These are phyloP conservation scores for Jacana jacana DNA, from an alignment of 2,113 vertebrate genomes.

Conservation along the genomic window DNA sequence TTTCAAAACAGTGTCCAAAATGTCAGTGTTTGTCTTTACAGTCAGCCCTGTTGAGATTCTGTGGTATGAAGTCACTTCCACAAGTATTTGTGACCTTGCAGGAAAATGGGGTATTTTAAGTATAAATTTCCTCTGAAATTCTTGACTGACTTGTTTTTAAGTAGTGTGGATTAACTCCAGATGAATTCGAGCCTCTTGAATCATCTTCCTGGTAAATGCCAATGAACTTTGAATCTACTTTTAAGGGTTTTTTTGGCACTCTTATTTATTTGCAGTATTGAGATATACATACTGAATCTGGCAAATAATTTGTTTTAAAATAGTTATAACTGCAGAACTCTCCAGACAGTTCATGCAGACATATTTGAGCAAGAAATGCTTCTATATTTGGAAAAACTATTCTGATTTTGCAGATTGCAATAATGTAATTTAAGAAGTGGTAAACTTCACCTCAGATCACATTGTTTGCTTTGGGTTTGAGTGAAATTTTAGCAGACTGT, in stretches of 20 bases:
- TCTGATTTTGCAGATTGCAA: neutral
- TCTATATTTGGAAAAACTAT: neutral
- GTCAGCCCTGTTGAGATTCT: neutral
- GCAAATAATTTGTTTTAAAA: neutral
- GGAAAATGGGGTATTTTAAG: neutral
- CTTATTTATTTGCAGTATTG: neutral
- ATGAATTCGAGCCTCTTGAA: neutral
- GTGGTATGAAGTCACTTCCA: neutral
- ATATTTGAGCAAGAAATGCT: neutral
- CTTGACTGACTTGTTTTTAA: conserved; percentile 28
- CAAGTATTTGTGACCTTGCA: neutral
- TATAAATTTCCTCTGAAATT: conserved; percentile 43
- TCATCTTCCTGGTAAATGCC: neutral
- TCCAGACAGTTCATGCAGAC: neutral
- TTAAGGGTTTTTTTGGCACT: neutral
- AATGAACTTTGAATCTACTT: neutral
- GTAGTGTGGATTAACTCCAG: neutral
- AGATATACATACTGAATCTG: neutral
- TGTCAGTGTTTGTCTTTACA: neutral
- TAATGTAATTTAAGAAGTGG: neutral
- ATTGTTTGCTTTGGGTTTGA: neutral
- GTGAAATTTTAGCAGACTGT: neutral
- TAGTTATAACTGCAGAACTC: neutral
- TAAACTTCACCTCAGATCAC: neutral
- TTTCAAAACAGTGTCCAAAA: neutral